Percentiles rank a stretch among this genome's conserved stretches.
phyloP scores from a whole-genome alignment of 2,888 invertebrate genomes.

The Polyommatus icarus region DNA sequence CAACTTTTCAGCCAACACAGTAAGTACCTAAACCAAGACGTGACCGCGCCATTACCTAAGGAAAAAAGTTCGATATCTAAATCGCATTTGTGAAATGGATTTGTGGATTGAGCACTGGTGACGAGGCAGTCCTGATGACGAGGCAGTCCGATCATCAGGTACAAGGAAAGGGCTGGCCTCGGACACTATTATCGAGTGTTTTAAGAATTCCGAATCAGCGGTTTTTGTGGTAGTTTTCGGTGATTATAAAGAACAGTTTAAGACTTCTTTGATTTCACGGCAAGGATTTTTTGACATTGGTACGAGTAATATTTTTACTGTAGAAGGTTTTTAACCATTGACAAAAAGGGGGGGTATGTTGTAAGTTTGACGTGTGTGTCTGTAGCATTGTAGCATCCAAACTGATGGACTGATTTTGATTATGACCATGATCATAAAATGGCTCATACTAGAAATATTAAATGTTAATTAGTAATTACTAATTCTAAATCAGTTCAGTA shows the following conservation, averaged over 20 bases:
- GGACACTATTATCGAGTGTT: slow-evolving; percentile 25
- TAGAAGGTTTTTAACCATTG: not conserved
- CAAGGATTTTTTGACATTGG: no score
- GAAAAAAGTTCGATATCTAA: not conserved
- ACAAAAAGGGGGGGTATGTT: no score
- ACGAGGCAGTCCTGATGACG: slow-evolving; percentile 18
- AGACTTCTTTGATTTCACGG: not conserved
- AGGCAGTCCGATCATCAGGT: slow-evolving; percentile 26
- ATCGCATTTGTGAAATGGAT: not conserved
- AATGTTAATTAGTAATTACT: no score
- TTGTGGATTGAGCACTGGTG: slow-evolving; percentile 8
- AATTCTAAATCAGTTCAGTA: no score
- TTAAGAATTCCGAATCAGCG: slow-evolving; percentile 7
- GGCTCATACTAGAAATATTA: no score
- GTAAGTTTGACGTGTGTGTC: no score
- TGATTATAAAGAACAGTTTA: not conserved
- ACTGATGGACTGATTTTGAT: no score
- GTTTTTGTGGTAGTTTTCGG: not conserved
- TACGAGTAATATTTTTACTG: not conserved
- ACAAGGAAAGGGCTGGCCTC: slow-evolving; percentile 28
- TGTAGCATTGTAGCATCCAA: no score
- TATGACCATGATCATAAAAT: no score
- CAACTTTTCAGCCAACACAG: no score
- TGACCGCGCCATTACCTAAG: not conserved
- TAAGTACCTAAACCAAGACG: not conserved